Percentiles rank a stretch among this genome's conserved stretches.
phyloP scores from a whole-genome alignment of 2,113 vertebrate genomes.

The human (Homo sapiens) region DNA sequence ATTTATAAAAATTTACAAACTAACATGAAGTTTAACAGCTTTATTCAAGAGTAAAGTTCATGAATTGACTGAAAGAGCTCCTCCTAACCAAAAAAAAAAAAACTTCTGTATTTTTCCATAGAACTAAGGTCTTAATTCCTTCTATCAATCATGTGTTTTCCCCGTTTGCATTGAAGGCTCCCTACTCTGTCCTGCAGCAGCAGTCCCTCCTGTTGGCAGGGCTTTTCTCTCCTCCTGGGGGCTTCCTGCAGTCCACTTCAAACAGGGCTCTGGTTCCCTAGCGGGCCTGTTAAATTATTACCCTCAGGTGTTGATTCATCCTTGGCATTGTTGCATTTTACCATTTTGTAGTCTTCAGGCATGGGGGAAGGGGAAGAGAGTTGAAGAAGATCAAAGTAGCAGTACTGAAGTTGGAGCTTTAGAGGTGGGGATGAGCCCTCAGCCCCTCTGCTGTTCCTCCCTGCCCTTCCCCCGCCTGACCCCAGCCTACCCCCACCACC shows the following conservation, averaged over 20 bases:
- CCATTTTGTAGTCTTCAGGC: background rate
- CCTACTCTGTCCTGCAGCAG: background rate
- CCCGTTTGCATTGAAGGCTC: background rate
- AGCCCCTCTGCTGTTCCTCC: background rate
- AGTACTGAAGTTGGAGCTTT: background rate
- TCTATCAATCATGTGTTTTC: constrained; percentile 49
- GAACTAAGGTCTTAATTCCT: constrained; percentile 37
- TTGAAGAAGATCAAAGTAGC: constrained; percentile 69
- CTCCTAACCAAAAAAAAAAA: background rate
- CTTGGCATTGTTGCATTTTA: constrained; percentile 35
- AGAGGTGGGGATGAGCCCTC: background rate
- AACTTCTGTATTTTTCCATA: background rate
- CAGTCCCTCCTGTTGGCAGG: background rate
- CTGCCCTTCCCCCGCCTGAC: background rate
- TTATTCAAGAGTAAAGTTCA: constrained; percentile 6
- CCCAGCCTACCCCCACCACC: background rate
- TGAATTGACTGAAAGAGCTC: background rate
- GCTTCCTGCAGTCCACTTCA: constrained; percentile 63
- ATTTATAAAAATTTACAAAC: background rate
- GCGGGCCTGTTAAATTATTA: constrained; percentile 55
- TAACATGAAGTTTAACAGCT: background rate
- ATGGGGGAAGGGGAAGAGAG: background rate
- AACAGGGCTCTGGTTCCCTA: constrained; percentile 42
- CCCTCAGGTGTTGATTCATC: constrained; percentile 50
- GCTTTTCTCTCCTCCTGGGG: background rate